These are phyloP conservation scores for Halichondria panicea DNA, from an alignment of 37 sponge, comb jelly and placozoan species.

Conservation along the genomic window DNA sequence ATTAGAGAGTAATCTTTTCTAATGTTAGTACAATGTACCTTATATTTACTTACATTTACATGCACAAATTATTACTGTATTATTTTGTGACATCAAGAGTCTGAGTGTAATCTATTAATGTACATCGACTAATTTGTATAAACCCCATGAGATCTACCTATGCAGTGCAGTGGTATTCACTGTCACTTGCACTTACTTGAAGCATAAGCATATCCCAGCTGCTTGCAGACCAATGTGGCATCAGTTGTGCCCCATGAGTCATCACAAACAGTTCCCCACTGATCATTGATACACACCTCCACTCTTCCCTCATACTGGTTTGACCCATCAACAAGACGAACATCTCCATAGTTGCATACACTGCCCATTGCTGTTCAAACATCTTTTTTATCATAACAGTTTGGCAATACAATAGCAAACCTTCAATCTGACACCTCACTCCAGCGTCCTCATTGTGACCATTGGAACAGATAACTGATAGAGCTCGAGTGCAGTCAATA, in stretches of 20 bases:
- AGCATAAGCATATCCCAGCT: conserved; percentile 4
- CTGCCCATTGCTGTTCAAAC: too few relatives aligned
- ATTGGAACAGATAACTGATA: background rate
- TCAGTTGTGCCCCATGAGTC: conserved; percentile 4
- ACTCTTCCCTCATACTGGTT: conserved; percentile 9
- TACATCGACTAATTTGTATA: too few relatives aligned
- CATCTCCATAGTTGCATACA: conserved; percentile 10
- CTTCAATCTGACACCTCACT: background rate
- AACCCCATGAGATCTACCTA: too few relatives aligned
- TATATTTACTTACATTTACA: too few relatives aligned
- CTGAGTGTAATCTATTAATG: too few relatives aligned
- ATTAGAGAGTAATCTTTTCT: too few relatives aligned
- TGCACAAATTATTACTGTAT: background rate
- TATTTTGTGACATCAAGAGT: too few relatives aligned
- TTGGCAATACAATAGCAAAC: too few relatives aligned
- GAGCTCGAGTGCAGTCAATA: background rate
- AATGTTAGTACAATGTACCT: too few relatives aligned
- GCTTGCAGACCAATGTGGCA: background rate
- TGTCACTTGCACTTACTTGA: background rate
- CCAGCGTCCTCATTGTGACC: conserved; percentile 9
- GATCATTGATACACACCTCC: conserved; percentile 23
- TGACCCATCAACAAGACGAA: conserved; percentile 13
- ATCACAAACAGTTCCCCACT: conserved; percentile 8
- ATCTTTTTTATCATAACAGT: too few relatives aligned
- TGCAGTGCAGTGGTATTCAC: too few relatives aligned